A percentile compares a stretch with the other conserved stretches of the same genome.
Conservation (phyloP, 2,113 vertebrate species). For the Baryphthengus martii region DNA sequence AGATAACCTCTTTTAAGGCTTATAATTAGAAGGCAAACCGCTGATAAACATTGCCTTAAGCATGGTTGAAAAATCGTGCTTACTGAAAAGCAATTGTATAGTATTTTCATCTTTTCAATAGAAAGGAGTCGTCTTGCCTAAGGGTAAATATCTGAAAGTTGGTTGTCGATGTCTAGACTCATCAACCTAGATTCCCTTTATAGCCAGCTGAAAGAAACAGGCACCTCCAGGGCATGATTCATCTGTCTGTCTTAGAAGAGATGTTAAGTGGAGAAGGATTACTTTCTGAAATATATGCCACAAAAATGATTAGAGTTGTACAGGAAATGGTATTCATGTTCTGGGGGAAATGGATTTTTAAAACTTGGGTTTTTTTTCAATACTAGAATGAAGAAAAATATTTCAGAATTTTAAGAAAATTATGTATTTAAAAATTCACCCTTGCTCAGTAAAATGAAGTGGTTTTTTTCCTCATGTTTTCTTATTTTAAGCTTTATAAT, state of each 20-base stretch:
- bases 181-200: slow-evolving; percentile 67
- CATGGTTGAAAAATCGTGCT: background rate
- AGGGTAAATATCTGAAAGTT: slow-evolving; percentile 43
- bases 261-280: slow-evolving; percentile 14
- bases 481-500: background rate
- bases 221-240: slow-evolving; percentile 64
- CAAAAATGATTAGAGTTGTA: background rate
- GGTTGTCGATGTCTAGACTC: slow-evolving; percentile 62
- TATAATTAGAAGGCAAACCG: slow-evolving; percentile 17
- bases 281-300: slow-evolving; percentile 12
- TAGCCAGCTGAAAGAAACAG: slow-evolving; percentile 55
- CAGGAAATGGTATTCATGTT: background rate
- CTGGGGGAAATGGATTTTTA: background rate
- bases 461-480: background rate
- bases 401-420: background rate
- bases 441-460: background rate
- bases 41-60: slow-evolving; percentile 36
- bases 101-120: slow-evolving; percentile 38
- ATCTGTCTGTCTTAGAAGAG: slow-evolving; percentile 48
- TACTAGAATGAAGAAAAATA: background rate
- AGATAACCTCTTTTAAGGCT: background rate
- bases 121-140: slow-evolving; percentile 32
- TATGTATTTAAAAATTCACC: background rate
- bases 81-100: slow-evolving; percentile 33
- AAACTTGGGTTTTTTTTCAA: background rate